Percentiles rank a stretch among this genome's conserved stretches.
Evolutionary conservation across 2,797 vertebrate genomes (phyloP).

Genomic region (Enteromius mattozi): DNA sequence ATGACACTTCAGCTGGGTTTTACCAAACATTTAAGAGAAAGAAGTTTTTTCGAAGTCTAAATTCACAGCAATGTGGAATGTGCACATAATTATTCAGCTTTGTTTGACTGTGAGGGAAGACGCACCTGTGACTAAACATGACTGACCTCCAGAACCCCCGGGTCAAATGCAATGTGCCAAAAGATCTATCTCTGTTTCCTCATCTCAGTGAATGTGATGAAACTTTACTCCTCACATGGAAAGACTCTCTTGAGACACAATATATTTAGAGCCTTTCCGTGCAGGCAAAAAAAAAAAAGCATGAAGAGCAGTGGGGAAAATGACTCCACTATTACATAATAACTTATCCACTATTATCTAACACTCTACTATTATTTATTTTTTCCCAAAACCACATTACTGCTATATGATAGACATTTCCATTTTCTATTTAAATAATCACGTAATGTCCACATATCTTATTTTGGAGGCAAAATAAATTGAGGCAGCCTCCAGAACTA

Average conservation of each 20-base stretch:
- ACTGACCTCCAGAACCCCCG: background rate
- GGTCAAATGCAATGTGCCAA: constrained; percentile 27
- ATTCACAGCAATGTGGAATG: background rate
- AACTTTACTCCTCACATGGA: constrained; percentile 45
- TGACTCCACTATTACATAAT: background rate
- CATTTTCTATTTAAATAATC: background rate
- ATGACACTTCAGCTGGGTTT: background rate
- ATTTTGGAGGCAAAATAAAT: background rate
- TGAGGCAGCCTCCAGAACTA: background rate
- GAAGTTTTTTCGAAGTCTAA: background rate
- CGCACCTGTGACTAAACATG: constrained; percentile 37
- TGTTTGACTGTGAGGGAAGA: constrained; percentile 36
- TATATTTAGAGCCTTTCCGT: constrained; percentile 29
- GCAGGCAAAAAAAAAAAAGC: background rate
- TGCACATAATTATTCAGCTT: constrained; percentile 32
- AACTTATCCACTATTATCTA: background rate
- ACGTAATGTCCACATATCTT: background rate
- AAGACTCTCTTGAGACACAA: constrained; percentile 27
- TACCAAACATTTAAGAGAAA: constrained; percentile 1
- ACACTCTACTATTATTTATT: background rate
- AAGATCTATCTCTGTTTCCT: background rate
- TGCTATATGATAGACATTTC: background rate
- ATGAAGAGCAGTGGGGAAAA: background rate
- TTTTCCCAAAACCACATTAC: background rate
- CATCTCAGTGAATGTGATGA: constrained; percentile 16